phyloP scores from a whole-genome alignment of 2,113 vertebrate genomes.

The Pterocles orientalis region DNA sequence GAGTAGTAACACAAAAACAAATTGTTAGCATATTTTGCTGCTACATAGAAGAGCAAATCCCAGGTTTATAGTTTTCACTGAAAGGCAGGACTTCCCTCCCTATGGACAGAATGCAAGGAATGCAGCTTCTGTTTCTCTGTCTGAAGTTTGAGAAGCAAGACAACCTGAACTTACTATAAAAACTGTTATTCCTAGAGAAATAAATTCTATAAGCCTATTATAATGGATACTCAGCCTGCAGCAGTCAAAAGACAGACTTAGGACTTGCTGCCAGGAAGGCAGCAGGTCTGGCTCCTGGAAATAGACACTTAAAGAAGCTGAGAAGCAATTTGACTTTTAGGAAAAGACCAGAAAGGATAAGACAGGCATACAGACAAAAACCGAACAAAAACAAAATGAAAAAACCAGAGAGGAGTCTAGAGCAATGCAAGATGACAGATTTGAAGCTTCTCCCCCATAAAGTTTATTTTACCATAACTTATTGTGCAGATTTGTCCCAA shows the following conservation, averaged over 20 bases:
- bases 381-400: not conserved
- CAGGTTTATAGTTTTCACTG: not conserved
- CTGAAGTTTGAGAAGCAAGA: not conserved
- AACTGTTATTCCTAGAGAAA: not conserved
- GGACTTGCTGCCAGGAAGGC: not conserved
- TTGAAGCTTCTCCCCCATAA: not conserved
- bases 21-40: not conserved
- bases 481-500: not conserved
- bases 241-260: not conserved
- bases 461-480: not conserved
- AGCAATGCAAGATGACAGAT: not conserved
- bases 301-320: not conserved
- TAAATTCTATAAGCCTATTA: not conserved
- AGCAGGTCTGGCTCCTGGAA: not conserved
- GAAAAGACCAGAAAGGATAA: not conserved
- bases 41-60: not conserved
- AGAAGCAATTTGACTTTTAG: not conserved
- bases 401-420: not conserved
- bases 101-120: not conserved
- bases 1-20: not conserved
- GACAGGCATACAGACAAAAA: not conserved
- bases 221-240: not conserved
- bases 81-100: not conserved
- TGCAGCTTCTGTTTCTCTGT: not conserved
- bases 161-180: not conserved